Evolutionary conservation across 2,797 vertebrate genomes (phyloP).

Genomic region (Crax fasciolata): DNA sequence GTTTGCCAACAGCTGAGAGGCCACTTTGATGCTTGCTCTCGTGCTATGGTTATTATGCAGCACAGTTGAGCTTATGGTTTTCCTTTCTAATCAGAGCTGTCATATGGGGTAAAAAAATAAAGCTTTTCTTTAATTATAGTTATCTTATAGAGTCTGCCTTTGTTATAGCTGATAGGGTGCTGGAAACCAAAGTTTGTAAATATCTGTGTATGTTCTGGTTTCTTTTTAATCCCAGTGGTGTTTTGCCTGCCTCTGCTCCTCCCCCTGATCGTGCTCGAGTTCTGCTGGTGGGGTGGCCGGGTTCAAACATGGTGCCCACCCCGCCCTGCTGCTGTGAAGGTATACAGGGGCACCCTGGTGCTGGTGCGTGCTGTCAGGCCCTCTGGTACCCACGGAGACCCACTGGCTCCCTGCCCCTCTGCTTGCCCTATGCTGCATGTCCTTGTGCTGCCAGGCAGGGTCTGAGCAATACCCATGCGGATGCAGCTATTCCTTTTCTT

Average conservation of each 20-base stretch:
- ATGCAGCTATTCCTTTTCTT: not conserved
- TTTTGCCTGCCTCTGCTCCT: slow-evolving; percentile 21
- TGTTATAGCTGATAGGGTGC: slow-evolving; percentile 38
- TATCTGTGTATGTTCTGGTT: slow-evolving; percentile 34
- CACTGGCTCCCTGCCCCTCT: not conserved
- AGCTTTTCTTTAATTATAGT: slow-evolving; percentile 62
- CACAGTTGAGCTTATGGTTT: slow-evolving; percentile 45
- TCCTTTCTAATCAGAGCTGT: slow-evolving; percentile 63
- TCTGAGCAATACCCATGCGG: not conserved
- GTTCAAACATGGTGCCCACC: accelerated
- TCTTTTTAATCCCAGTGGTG: slow-evolving; percentile 22
- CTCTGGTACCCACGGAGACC: not conserved
- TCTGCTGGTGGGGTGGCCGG: not conserved
- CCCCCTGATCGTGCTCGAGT: not conserved
- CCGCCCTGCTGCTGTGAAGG: not conserved
- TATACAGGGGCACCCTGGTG: accelerated
- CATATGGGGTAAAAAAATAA: slow-evolving; percentile 64
- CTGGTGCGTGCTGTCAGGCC: accelerated
- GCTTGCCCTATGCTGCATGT: accelerated
- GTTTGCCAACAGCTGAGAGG: slow-evolving; percentile 33
- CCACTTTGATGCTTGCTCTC: slow-evolving; percentile 63
- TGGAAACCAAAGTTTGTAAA: slow-evolving; percentile 42
- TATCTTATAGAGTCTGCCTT: slow-evolving; percentile 57
- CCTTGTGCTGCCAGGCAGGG: not conserved
- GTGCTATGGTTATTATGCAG: slow-evolving; percentile 56